Conservation (phyloP, 1,140 invertebrate species). For the Drosophila mauritiana region DNA sequence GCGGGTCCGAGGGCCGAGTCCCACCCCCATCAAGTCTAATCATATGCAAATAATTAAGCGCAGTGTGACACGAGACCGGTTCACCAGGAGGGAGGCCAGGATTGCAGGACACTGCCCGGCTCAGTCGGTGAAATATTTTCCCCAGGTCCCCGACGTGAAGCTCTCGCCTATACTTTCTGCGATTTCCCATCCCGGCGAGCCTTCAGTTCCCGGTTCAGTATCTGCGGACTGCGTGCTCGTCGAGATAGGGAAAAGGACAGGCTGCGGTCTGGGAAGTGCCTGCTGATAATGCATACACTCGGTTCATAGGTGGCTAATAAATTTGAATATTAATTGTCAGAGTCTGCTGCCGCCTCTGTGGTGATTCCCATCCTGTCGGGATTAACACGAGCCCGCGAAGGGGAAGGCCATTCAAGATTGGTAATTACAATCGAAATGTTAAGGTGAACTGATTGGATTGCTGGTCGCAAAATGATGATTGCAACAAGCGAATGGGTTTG, state of each 20-base stretch:
- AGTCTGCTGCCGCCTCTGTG: conserved; percentile 56
- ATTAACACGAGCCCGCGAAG: conserved; percentile 64
- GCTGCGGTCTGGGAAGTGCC: conserved; percentile 42
- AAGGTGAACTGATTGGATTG: conserved; percentile 46
- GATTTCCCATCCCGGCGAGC: conserved; percentile 9
- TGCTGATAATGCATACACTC: conserved; percentile 84
- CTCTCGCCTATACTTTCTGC: conserved; percentile 70
- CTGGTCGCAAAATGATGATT: conserved; percentile 18
- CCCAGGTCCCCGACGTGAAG: conserved; percentile 68
- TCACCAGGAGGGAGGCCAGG: conserved; percentile 13
- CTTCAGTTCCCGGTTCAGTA: conserved; percentile 1
- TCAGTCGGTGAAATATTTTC: conserved; percentile 73
- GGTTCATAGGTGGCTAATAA: conserved; percentile 84
- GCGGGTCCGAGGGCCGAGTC: conserved; percentile 13
- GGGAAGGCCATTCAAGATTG: conserved; percentile 28
- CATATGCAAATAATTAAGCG: conserved; percentile 85
- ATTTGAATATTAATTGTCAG: conserved; percentile 85
- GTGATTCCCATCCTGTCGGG: conserved; percentile 31
- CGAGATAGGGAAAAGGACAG: conserved; percentile 44
- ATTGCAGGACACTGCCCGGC: conserved; percentile 10
- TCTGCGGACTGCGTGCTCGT: conserved; percentile 45
- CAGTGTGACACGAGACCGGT: conserved; percentile 50
- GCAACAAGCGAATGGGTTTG: not conserved
- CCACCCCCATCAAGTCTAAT: conserved; percentile 79
- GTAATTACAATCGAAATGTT: conserved; percentile 39